Base-by-base conservation (phyloP, 2,797 vertebrate genomes). In the Sebastes vulpes region DNA sequence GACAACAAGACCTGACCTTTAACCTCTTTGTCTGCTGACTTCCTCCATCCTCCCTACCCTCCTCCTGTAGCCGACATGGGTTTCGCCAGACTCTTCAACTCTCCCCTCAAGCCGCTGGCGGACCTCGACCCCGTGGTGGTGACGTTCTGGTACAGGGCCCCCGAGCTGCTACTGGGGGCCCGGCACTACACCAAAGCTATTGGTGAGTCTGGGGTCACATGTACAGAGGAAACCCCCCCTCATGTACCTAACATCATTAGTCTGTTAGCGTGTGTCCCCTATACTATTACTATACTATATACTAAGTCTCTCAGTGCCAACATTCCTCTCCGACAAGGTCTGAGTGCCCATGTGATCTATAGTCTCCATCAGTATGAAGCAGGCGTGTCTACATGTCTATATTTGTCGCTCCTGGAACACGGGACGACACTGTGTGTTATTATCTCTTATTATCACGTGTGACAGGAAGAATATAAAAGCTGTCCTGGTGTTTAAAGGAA, bases 121-220 rank as follows among this genome's bases (percentile, higher is more conserved):
- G 98, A 99, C 95, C 96, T 99, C 79, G 98, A 99, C 95, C 98
- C 98, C 38, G 98, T 99, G 94, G 98, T 99, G 86, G 98, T 99
- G 91, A 99, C 98, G 0, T 99, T 99, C 96, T 99, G 98, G 98
- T 99, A 99, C 96, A 96, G 98, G 93, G 98, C 98, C 89, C 98
- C 98, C 72, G 98, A 99, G 90, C 94, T 99, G 75, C 96, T 99
- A 84, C 97, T 99, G 74, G 98, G 98, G 81, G 98, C 98, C 61
- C 95, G 98, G 65, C 98, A 99, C 94, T 99, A 99, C 92, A 99
- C 98, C 93, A 99, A 99, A 96, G 98, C 98, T 88, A 99, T 99
- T 46, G 98, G 98, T 99, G 93, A 97, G 98, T 96, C 10, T 3
- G 10, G 12, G 12, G 35, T 38, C 35, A 38, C 11, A 14, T 38